Evolutionary conservation across 2,888 invertebrate genomes (phyloP).

Genomic region (Spodoptera littoralis): DNA sequence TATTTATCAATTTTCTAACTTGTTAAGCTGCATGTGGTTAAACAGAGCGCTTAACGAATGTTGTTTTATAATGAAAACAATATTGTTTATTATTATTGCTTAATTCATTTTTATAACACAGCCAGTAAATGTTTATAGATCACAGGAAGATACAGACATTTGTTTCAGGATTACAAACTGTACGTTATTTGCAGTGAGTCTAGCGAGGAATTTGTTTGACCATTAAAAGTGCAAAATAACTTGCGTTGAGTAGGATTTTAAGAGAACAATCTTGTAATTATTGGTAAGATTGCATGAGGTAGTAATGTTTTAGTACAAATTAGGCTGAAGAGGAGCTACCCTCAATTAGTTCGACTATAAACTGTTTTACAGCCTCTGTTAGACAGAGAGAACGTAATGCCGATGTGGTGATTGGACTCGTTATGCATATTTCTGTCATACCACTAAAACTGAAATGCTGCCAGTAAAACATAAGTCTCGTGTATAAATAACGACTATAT

Average conservation of each 20-base stretch:
- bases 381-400: constrained; percentile 52
- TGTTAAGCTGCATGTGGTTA: constrained; percentile 3
- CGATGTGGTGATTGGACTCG: constrained; percentile 63
- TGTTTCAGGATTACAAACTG: too few relatives aligned
- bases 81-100: too few relatives aligned
- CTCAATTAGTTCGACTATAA: constrained; percentile 62
- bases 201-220: constrained; percentile 3
- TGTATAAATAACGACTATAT: constrained; percentile 25
- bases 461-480: constrained; percentile 32
- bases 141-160: too few relatives aligned
- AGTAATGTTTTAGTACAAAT: constrained; percentile 50
- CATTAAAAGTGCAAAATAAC: constrained; percentile 33
- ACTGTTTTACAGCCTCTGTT: constrained; percentile 64
- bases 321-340: constrained; percentile 27
- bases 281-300: constrained; percentile 41
- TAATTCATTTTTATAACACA: constrained; percentile 1
- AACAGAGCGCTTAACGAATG: neutral
- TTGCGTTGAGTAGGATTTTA: constrained; percentile 6
- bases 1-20: constrained; percentile 16
- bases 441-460: constrained; percentile 51
- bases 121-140: neutral
- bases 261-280: constrained; percentile 39
- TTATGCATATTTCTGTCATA: constrained; percentile 59
- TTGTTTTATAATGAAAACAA: constrained; percentile 1
- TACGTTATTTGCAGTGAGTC: too few relatives aligned